Conservation (phyloP, 2,797 vertebrate species). For the Gobio occitaniae region DNA sequence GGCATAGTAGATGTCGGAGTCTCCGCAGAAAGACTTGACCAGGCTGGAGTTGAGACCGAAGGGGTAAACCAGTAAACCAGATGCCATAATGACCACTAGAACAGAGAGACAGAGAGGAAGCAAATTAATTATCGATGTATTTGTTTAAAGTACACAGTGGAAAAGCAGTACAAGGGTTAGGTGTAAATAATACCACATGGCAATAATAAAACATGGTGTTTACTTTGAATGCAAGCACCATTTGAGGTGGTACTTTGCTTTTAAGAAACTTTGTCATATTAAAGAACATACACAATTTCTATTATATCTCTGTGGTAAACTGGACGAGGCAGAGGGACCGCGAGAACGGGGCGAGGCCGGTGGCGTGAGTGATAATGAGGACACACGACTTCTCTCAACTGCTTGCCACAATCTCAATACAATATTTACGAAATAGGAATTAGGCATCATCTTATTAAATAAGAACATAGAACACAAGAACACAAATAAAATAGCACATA, state of each 20-base stretch:
- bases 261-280: background rate
- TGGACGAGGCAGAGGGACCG: no score
- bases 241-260: background rate
- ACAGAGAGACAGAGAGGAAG: constrained; percentile 48
- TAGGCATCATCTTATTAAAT: background rate
- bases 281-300: background rate
- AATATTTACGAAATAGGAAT: background rate
- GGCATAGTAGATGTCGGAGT: constrained; percentile 90
- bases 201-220: background rate
- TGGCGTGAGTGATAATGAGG: no score
- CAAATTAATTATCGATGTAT: background rate
- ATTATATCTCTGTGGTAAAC: background rate
- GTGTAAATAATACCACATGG: background rate
- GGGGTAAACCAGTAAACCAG: constrained; percentile 92
- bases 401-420: no score
- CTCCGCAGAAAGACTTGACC: constrained; percentile 89
- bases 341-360: no score
- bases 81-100: constrained; percentile 93
- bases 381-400: no score
- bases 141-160: background rate
- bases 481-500: no score
- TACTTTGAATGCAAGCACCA: background rate
- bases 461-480: background rate
- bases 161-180: background rate
- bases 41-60: constrained; percentile 91